Base-by-base conservation (phyloP, 2,888 invertebrate genomes). In the Pilophorus perplexus region DNA sequence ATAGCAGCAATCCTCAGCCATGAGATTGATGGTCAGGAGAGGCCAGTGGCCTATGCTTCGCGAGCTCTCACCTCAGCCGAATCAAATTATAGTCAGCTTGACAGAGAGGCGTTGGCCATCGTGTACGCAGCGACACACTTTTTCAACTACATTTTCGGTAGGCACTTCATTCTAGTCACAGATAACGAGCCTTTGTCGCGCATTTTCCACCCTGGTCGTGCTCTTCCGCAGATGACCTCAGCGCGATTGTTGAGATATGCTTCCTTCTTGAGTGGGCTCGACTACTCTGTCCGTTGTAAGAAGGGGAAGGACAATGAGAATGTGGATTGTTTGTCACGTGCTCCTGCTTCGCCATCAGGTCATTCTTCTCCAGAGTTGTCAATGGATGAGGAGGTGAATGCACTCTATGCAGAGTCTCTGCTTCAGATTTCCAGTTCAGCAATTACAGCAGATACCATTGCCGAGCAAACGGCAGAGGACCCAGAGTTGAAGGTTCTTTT, bases 101-200 rank as follows among this genome's bases (percentile, higher is more conserved):
- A 70, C 48, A 33, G 68, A 46, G 71, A 69, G 67, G 70, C 70
- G 1, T 52, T 67, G 8, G 70, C 70, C 12, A 60, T 71, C 3
- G 59, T 66, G 10, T 71, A 44, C 20, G 68, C 25, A 16, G 67
- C 59, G 23, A 68, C 20, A 16, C 67, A 60, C 44, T 70, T 68
- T 54, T 67, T 38, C 28, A 59, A 68, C 23, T 68, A 64, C 42
- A 55, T 65, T 52, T 67, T 50, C 65, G 65, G 65, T 18, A 68
- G 59, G 57, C 46, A 57, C 27, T 67, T 69, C 18, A 20, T 57
- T 46, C 55, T 64, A 12, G 50, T 67, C 12, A 68, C 66, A 12
- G 69, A 69, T 48, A 69, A 66, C 38, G 64, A 68, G 54, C 66
- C 66, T 12, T 37, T 68, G 10, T 38, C 33, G 10, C 20, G 55